Base-by-base conservation (phyloP, 2,113 vertebrate species). In the Enhydra lutris region DNA sequence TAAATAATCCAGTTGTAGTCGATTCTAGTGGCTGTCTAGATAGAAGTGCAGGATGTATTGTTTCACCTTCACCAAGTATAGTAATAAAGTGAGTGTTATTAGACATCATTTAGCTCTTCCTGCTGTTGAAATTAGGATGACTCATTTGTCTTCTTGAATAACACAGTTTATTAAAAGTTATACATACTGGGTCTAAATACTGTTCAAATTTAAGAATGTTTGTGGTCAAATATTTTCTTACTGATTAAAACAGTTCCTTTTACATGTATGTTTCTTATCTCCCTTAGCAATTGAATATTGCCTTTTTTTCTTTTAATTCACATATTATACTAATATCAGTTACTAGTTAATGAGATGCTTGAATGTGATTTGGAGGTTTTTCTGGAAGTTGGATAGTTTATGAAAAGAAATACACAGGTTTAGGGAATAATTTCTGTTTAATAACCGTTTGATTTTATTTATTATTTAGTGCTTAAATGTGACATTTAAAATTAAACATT, bases 201-300 rank as follows among this genome's bases (percentile, higher is more conserved):
- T 82, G 59, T 76, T 91, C 57, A 73, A 89, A 71, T 81, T 95
- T 92, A 86, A 78, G 26, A 86, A 76, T 14, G 20, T 82, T 87
- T 86, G 39, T 81, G 52, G 50, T 88, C 79, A 67, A 92, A 61
- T 71, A 80, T 89, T 85, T 89, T 71, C 78, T 84, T 93, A 88
- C 26, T 95, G 21, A 71, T 63, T 80, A 74, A 61, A 85, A 50
- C 10, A 50, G 11, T 67, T 96, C 39, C 45, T 74, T 78, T 91
- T 20, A 89, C 24, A 36, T 71, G 21, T 86, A 55, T 42, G 69
- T 97, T 94, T 71, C 31, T 89, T 85, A 61, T 47, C 8, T 21
- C 11, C 34, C 52, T 42, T 10, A 59, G 13, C 36, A 87, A 76
- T 76, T 87, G 76, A 88, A 50, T 71, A 85, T 94, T 89, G 21